Evolutionary conservation across 2,888 invertebrate genomes (phyloP).

Genomic region (Drosophila paramelanica): DNA sequence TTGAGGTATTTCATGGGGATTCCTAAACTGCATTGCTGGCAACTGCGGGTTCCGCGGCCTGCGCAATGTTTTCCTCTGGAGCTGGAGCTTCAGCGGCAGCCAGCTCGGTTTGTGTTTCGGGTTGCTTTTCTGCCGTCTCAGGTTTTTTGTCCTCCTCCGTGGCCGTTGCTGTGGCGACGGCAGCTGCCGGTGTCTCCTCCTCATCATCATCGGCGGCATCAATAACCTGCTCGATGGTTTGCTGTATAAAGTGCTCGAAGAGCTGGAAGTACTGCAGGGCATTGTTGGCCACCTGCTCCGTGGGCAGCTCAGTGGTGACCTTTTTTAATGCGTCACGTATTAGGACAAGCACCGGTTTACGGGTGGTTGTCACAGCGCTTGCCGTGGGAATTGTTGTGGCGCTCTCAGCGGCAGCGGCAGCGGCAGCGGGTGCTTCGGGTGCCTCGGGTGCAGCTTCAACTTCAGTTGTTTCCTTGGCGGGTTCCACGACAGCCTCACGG

Average conservation of each 20-base stretch:
- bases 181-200: slow-evolving; percentile 56
- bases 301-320: slow-evolving; percentile 81
- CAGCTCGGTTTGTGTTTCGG: slow-evolving; percentile 17
- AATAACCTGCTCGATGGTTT: slow-evolving; percentile 82
- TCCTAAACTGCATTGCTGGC: slow-evolving; percentile 53
- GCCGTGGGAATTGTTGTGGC: slow-evolving; percentile 41
- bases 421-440: not conserved
- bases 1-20: slow-evolving; percentile 17
- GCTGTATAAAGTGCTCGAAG: slow-evolving; percentile 83
- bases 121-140: slow-evolving; percentile 29
- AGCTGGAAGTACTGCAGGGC: slow-evolving; percentile 83
- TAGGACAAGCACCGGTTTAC: slow-evolving; percentile 81
- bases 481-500: slow-evolving; percentile 52
- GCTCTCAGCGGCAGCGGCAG: slow-evolving; percentile 25
- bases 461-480: slow-evolving; percentile 21
- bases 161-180: slow-evolving; percentile 6
- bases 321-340: slow-evolving; percentile 83
- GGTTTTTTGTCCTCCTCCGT: slow-evolving; percentile 52
- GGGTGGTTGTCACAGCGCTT: slow-evolving; percentile 43
- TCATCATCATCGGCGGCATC: slow-evolving; percentile 80
- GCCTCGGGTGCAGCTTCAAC: slow-evolving; percentile 9
- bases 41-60: slow-evolving; percentile 25
- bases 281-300: slow-evolving; percentile 82
- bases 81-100: slow-evolving; percentile 4
- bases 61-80: slow-evolving; percentile 4